A percentile compares a stretch with the other conserved stretches of the same genome.
These are phyloP conservation scores for Macrotis lagotis DNA, from an alignment of 2,113 vertebrate genomes.

Conservation along the genomic window DNA sequence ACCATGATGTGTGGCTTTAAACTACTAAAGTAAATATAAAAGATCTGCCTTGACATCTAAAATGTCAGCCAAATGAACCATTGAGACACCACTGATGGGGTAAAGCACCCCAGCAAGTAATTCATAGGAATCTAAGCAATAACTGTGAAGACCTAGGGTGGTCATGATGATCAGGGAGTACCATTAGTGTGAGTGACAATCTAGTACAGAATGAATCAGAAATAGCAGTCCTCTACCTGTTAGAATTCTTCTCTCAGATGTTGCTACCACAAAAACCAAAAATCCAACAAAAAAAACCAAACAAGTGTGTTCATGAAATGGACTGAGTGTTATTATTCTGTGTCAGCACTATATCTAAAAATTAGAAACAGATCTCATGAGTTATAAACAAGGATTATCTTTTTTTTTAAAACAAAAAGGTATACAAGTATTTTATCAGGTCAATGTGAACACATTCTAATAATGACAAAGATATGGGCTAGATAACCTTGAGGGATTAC, in stretches of 20 bases:
- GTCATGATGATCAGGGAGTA: not conserved
- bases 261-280: not conserved
- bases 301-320: not conserved
- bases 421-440: not conserved
- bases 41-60: not conserved
- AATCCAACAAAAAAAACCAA: not conserved
- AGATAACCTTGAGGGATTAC: not conserved
- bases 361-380: not conserved
- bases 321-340: not conserved
- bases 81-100: not conserved
- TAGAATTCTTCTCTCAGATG: not conserved
- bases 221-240: not conserved
- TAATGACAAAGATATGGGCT: not conserved
- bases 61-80: not conserved
- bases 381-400: slow-evolving; percentile 4
- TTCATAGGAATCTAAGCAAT: not conserved
- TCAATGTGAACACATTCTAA: not conserved
- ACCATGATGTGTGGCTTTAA: not conserved
- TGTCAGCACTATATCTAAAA: not conserved
- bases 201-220: not conserved
- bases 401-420: slow-evolving; percentile 35
- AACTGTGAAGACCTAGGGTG: not conserved
- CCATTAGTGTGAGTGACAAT: not conserved
- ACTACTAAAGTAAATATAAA: not conserved
- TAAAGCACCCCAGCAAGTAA: not conserved